Conservation (phyloP, 2,113 vertebrate genomes). For the Ochotona princeps region DNA sequence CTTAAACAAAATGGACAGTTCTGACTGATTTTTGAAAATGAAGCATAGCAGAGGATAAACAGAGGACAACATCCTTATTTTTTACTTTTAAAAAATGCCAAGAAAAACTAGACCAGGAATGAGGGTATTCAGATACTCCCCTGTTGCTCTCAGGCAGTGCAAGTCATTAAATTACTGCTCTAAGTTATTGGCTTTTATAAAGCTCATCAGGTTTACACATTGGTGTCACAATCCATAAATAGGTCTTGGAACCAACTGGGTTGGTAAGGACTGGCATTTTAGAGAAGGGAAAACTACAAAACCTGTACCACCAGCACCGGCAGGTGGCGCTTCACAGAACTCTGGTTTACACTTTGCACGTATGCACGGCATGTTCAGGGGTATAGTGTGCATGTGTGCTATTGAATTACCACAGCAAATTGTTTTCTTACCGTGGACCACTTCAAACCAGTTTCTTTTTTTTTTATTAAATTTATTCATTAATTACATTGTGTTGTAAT, state of each 20-base stretch:
- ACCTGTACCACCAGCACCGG: neutral
- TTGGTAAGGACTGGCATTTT: neutral
- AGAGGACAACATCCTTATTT: neutral
- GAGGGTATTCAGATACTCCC: neutral
- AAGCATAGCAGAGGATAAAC: neutral
- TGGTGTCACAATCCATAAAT: neutral
- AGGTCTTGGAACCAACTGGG: neutral
- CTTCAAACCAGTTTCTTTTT: neutral
- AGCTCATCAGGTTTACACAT: neutral
- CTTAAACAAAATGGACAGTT: neutral
- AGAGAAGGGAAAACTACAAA: conserved; percentile 20
- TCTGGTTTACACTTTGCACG: neutral
- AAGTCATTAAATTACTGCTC: conserved; percentile 32
- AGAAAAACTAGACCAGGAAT: neutral
- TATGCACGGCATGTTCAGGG: neutral
- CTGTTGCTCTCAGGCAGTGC: neutral
- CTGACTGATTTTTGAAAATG: conserved; percentile 3
- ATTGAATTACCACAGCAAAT: neutral
- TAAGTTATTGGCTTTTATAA: conserved; percentile 40
- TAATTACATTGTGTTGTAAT: too few relatives aligned
- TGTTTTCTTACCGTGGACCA: conserved; percentile 25
- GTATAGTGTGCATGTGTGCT: neutral
- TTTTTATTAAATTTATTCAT: too few relatives aligned
- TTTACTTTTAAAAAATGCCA: neutral
- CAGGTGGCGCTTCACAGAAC: neutral